Evolutionary conservation across 2,888 invertebrate genomes (phyloP).

Genomic region (Agonum fuliginosum): DNA sequence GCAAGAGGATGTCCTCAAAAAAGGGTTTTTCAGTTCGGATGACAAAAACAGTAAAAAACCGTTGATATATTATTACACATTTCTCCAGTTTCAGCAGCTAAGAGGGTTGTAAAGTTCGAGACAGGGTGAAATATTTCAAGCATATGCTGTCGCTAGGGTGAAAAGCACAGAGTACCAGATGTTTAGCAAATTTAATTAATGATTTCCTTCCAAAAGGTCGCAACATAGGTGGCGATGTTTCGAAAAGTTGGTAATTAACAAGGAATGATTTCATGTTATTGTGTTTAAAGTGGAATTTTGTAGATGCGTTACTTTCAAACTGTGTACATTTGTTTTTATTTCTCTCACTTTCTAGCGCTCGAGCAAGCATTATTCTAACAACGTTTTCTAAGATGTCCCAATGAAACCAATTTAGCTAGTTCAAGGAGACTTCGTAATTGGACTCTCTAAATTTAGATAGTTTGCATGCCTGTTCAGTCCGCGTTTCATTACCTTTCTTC

Average conservation of each 20-base stretch:
- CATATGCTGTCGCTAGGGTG: not conserved
- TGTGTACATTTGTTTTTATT: conserved; percentile 47
- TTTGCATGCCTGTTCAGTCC: conserved; percentile 34
- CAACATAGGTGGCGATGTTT: not conserved
- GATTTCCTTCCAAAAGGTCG: not conserved
- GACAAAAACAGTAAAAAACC: not conserved
- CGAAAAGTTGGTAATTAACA: not conserved
- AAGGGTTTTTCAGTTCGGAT: not conserved
- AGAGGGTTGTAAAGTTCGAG: not conserved
- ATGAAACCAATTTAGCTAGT: conserved; percentile 57
- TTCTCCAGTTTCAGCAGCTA: not conserved
- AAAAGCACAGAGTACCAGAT: not conserved
- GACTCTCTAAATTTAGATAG: conserved; percentile 51
- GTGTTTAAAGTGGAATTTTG: conserved; percentile 18
- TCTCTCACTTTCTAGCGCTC: conserved; percentile 48
- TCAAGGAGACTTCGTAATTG: conserved; percentile 51
- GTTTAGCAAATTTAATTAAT: not conserved
- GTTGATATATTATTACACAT: not conserved
- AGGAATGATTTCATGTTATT: not conserved
- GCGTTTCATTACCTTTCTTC: conserved; percentile 17
- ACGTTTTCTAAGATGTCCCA: conserved; percentile 54
- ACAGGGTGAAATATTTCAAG: not conserved
- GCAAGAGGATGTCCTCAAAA: not conserved
- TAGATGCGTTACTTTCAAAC: conserved; percentile 42
- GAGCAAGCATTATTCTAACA: conserved; percentile 38